Conservation (phyloP, 1,140 invertebrate species). For the Hylaeus anthracinus region DNA sequence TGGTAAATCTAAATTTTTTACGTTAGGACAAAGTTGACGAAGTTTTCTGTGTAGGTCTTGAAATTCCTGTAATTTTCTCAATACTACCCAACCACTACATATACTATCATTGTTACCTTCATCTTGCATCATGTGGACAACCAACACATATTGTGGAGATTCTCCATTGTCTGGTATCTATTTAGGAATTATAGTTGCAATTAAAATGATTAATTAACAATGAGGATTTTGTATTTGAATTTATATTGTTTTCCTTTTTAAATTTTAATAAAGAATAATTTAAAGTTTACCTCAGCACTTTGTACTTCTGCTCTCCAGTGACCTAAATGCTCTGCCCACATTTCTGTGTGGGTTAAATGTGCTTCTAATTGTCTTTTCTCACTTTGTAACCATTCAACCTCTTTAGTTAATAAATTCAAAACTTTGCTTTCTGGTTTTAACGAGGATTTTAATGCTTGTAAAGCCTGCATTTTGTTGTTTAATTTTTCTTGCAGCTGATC, state of each 20-base stretch:
- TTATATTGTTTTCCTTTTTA: background rate
- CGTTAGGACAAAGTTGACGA: conserved; percentile 88
- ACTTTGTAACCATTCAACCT: conserved; percentile 89
- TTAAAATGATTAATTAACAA: background rate
- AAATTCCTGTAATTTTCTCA: conserved; percentile 91
- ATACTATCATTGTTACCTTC: conserved; percentile 84
- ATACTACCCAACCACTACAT: conserved; percentile 91
- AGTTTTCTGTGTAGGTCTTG: conserved; percentile 92
- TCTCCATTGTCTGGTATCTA: conserved; percentile 90
- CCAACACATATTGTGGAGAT: conserved; percentile 89
- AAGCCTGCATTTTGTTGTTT: conserved; percentile 89
- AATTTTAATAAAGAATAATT: background rate
- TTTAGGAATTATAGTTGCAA: conserved; percentile 7
- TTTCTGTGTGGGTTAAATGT: conserved; percentile 92
- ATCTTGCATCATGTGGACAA: conserved; percentile 88
- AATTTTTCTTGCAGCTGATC: conserved; percentile 90
- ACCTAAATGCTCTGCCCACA: conserved; percentile 93
- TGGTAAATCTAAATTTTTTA: conserved; percentile 91
- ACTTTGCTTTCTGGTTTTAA: conserved; percentile 90
- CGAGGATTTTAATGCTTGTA: conserved; percentile 89
- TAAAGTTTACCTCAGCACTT: conserved; percentile 86
- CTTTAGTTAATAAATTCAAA: conserved; percentile 88
- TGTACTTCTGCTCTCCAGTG: conserved; percentile 92
- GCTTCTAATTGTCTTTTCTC: conserved; percentile 90
- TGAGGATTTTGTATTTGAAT: conserved; percentile 15